Percentiles rank a stretch among this genome's conserved stretches.
Conservation (phyloP, 1,140 invertebrate genomes). For the Neelides sp. region DNA sequence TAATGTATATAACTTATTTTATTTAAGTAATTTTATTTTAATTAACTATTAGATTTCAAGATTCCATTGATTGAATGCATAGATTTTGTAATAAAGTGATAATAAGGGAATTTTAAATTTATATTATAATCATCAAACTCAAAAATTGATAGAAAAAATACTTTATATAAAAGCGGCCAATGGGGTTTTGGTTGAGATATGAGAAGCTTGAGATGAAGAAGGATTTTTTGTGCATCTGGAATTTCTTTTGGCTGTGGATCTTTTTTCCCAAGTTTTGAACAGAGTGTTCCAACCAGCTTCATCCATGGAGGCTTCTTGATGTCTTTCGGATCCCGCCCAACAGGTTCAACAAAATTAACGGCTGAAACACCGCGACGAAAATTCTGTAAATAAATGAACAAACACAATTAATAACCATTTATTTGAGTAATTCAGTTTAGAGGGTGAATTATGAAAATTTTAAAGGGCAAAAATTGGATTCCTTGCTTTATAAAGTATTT, state of each 20-base stretch:
- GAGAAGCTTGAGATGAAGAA: slow-evolving; percentile 47
- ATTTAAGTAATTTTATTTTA: no score
- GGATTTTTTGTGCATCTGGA: no score
- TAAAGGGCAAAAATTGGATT: not conserved
- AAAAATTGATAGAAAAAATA: no score
- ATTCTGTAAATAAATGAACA: not conserved
- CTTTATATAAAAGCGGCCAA: slow-evolving; percentile 57
- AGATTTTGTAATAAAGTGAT: no score
- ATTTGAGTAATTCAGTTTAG: no score
- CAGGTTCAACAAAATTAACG: slow-evolving; percentile 19
- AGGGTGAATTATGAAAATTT: not conserved
- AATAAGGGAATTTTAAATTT: no score
- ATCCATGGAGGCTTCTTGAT: slow-evolving; percentile 23
- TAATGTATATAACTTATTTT: not conserved
- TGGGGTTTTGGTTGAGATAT: slow-evolving; percentile 59
- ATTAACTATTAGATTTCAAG: no score
- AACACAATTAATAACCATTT: no score
- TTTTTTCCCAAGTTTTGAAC: slow-evolving; percentile 24
- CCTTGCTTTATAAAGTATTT: slow-evolving; percentile 54
- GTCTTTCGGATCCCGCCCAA: slow-evolving; percentile 5
- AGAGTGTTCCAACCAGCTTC: slow-evolving; percentile 10
- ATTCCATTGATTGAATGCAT: not conserved
- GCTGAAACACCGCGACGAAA: slow-evolving; percentile 27
- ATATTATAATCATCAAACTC: no score
- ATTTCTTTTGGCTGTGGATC: no score